Evolutionary conservation across 2,113 vertebrate genomes (phyloP), one percentile per base, ranked within the genome.

Genomic region (Athene noctua): DNA sequence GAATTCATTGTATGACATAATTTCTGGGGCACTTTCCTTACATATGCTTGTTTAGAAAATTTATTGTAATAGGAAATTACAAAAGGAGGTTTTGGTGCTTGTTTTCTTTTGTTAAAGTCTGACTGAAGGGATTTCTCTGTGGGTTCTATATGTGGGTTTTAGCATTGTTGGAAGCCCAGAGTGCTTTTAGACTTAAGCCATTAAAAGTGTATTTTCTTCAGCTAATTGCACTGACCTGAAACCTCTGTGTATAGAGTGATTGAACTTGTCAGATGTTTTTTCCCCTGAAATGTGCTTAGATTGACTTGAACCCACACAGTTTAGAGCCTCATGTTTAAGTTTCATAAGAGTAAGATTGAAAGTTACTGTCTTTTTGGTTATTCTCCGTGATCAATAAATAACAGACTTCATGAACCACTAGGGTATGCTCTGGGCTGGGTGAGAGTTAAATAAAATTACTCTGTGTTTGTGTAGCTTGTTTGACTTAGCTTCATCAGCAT

Each of bases 391-490:
- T 94, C 92, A 96, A 78, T 90, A 94, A 93, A 90, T 80, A 89
- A 79, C 36, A 84, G 54, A 68, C 27, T 92, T 91, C 86, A 90
- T 66, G 71, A 88, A 95, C 42, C 85, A 52, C 70, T 71, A 42
- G 58, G 51, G 29, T 84, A 40, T 67, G 32, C 55, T 89, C 68
- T 77, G 73, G 67, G 30, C 54, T 66, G 34, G 42, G 27, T 75
- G 49, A 87, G 54, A 93, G 51, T 94, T 80, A 51, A 93, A 92
- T 92, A 84, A 74, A 86, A 92, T 67, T 22, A 36, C 59, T 74
- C 54, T 73, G 8, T 86, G 72, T 95, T 96, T 97, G 61, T 83
- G 59, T 94, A 95, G 80, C 87, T 94, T 97, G 80, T 91, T 92
- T 94, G 80, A 90, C 89, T 95, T 96, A 92, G 54, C 58, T 80